Conservation (phyloP, 2,888 invertebrate species). For the Papilio gigon region DNA sequence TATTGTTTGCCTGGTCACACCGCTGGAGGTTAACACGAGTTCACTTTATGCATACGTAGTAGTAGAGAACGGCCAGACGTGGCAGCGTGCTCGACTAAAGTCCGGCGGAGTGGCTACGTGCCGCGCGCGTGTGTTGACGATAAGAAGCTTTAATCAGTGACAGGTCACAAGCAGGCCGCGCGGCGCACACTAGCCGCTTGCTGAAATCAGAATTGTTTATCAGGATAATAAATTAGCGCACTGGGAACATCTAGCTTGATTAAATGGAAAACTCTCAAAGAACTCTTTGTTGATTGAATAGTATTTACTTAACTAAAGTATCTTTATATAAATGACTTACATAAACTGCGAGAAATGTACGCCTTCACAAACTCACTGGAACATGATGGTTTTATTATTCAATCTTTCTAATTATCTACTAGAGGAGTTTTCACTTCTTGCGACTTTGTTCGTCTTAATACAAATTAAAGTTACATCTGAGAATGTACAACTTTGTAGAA, state of each 20-base stretch:
- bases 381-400: not conserved
- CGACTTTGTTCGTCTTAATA: no score
- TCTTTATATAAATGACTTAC: not conserved
- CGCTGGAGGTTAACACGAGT: not conserved
- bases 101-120: no score
- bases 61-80: no score
- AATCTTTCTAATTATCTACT: not conserved
- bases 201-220: not conserved
- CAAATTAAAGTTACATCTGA: no score
- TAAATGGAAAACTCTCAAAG: conserved; percentile 18
- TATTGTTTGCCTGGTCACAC: not conserved
- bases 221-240: conserved; percentile 10
- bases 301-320: conserved; percentile 12
- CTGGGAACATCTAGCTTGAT: conserved; percentile 6
- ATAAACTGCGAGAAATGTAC: not conserved
- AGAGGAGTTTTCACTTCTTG: not conserved
- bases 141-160: not conserved
- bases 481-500: no score
- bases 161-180: not conserved
- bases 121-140: no score
- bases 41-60: conserved; percentile 12
- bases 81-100: no score
- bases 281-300: not conserved
- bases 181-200: not conserved
- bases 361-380: not conserved